Percentiles rank a stretch among this genome's conserved stretches.
Evolutionary conservation across 2,797 vertebrate species (phyloP).

Genomic region (Syncerus caffer): DNA sequence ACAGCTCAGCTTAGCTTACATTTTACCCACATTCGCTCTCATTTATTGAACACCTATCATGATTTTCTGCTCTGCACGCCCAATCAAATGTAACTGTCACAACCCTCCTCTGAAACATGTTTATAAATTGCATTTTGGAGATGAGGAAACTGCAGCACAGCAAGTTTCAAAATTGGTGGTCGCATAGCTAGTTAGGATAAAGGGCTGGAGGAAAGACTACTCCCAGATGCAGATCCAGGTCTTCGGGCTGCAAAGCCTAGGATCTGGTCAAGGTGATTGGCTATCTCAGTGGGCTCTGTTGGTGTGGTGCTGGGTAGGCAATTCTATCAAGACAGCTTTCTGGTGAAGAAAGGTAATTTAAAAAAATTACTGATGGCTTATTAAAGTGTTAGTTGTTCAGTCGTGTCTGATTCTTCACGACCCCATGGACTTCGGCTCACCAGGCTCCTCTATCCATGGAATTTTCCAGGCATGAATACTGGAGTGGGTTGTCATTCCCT

Average conservation of each 20-base stretch:
- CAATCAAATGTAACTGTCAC: neutral
- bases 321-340: neutral
- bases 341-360: neutral
- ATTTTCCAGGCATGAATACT: neutral
- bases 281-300: neutral
- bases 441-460: neutral
- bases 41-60: neutral
- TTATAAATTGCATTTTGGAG: neutral
- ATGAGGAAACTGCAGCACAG: neutral
- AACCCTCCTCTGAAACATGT: neutral
- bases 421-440: fast-evolving
- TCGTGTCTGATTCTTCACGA: neutral
- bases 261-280: neutral
- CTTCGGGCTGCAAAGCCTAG: neutral
- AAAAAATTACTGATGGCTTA: neutral
- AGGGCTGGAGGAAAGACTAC: neutral
- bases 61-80: neutral
- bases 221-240: neutral
- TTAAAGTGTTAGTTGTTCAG: neutral
- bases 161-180: neutral
- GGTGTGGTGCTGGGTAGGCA: fast-evolving
- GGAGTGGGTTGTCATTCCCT: neutral
- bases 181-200: neutral
- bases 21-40: neutral
- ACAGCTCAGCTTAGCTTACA: neutral